Percentiles rank a stretch among this genome's conserved stretches.
phyloP scores from a whole-genome alignment of 2,888 invertebrate genomes.

The Blastobasis lacticolella region DNA sequence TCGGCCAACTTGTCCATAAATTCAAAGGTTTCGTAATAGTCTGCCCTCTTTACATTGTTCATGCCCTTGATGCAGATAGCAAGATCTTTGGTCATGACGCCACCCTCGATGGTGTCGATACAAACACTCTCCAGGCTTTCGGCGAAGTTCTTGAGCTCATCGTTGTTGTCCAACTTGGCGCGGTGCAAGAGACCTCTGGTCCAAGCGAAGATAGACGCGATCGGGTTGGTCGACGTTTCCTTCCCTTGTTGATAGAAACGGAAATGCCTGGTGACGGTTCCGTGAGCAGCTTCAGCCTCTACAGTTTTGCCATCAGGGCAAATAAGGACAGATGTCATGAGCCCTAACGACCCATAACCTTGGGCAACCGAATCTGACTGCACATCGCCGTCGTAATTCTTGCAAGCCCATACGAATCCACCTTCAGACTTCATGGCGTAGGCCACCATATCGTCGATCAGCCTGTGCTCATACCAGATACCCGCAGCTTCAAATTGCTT shows the following conservation, averaged over 20 bases:
- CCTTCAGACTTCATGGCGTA: constrained; percentile 98
- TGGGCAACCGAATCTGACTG: constrained; percentile 99
- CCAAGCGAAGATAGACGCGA: constrained; percentile 99
- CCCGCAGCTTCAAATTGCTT: constrained; percentile 85
- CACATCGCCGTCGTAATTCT: constrained; percentile 99
- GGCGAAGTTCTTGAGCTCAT: constrained; percentile 84
- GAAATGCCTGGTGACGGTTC: constrained; percentile 95
- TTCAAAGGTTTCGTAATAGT: constrained; percentile 97
- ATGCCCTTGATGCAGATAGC: constrained; percentile 98
- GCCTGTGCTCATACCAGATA: constrained; percentile 98
- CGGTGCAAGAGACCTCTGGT: constrained; percentile 94
- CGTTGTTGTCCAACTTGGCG: constrained; percentile 93
- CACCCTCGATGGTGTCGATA: constrained; percentile 94
- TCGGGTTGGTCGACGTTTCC: constrained; percentile 99
- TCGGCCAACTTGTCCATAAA: constrained; percentile 96
- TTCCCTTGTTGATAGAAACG: constrained; percentile 93
- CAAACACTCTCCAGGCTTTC: constrained; percentile 91
- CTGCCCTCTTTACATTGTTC: constrained; percentile 82
- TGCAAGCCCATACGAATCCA: constrained; percentile 99
- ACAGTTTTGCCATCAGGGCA: constrained; percentile 99
- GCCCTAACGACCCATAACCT: constrained; percentile 94
- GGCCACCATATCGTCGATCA: constrained; percentile 99
- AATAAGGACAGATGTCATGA: constrained; percentile 98
- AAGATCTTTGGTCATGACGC: constrained; percentile 98
- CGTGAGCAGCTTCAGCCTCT: constrained; percentile 98